Conservation (phyloP, 2,113 vertebrate species). For the Thalassoma bifasciatum region DNA sequence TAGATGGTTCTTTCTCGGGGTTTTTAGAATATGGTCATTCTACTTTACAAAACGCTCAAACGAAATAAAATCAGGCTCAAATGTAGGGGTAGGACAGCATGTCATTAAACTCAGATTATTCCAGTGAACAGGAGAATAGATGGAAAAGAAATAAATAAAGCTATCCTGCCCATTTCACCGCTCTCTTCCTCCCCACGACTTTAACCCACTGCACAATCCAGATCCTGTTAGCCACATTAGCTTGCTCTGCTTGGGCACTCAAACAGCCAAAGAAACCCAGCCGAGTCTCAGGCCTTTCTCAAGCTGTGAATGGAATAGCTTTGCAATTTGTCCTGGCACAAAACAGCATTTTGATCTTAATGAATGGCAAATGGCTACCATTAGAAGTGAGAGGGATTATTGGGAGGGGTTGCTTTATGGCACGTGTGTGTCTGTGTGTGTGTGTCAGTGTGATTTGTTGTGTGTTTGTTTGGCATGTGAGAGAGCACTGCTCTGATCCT, state of each 20-base stretch:
- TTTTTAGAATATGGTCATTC: too few species aligned
- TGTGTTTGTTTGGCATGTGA: slow-evolving; percentile 88
- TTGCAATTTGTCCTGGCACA: slow-evolving; percentile 97
- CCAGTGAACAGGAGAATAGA: not conserved
- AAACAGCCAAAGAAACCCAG: slow-evolving; percentile 92
- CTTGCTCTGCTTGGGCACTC: slow-evolving; percentile 88
- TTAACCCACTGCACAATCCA: slow-evolving; percentile 75
- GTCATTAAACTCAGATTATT: not conserved
- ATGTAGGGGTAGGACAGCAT: not conserved
- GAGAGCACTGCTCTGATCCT: slow-evolving; percentile 95
- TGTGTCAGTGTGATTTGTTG: slow-evolving; percentile 70
- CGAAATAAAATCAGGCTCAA: not conserved
- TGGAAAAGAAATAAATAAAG: not conserved
- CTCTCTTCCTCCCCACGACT: not conserved
- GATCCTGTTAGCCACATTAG: slow-evolving; percentile 98
- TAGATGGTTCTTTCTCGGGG: too few species aligned
- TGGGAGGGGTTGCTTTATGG: slow-evolving; percentile 72
- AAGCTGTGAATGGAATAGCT: slow-evolving; percentile 99
- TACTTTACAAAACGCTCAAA: too few species aligned
- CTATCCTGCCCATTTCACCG: not conserved
- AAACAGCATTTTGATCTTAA: slow-evolving; percentile 99
- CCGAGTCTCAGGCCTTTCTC: slow-evolving; percentile 91
- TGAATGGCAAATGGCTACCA: slow-evolving; percentile 99
- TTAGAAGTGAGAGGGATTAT: slow-evolving; percentile 99
- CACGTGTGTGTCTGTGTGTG: slow-evolving; percentile 47